Evolutionary conservation across 2,113 vertebrate species (phyloP).

Genomic region (Tetrax tetrax): DNA sequence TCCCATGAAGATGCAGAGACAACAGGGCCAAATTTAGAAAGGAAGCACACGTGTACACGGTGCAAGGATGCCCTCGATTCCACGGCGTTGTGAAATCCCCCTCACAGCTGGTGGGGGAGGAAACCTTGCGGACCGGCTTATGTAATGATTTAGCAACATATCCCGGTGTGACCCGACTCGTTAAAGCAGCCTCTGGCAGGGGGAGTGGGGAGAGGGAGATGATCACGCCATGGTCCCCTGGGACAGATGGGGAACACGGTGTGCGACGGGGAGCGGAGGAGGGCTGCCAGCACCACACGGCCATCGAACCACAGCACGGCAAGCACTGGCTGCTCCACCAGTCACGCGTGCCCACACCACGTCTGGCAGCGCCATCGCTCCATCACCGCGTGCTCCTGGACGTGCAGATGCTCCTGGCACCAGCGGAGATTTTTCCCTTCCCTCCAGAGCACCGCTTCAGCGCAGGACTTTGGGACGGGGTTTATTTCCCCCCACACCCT

Average conservation of each 20-base stretch:
- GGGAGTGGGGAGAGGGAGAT: not conserved
- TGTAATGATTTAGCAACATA: not conserved
- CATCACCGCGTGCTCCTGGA: accelerated
- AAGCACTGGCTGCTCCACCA: not conserved
- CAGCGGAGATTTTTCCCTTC: not conserved
- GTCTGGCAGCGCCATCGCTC: accelerated
- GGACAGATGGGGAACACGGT: not conserved
- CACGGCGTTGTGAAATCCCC: not conserved
- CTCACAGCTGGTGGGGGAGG: not conserved
- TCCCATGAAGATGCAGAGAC: not conserved
- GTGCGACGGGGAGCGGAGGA: not conserved
- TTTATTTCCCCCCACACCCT: not conserved
- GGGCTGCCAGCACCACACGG: not conserved
- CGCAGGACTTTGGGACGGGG: not conserved
- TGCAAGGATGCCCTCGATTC: not conserved
- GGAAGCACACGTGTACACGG: accelerated
- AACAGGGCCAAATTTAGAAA: not conserved
- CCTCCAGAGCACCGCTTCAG: not conserved
- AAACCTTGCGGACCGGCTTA: not conserved
- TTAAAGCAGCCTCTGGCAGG: not conserved
- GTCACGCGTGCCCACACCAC: accelerated
- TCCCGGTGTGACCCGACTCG: not conserved
- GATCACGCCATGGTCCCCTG: not conserved
- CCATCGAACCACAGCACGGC: accelerated
- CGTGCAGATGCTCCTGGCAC: not conserved